Conservation (phyloP, 2,113 vertebrate species). For the Parus major region DNA sequence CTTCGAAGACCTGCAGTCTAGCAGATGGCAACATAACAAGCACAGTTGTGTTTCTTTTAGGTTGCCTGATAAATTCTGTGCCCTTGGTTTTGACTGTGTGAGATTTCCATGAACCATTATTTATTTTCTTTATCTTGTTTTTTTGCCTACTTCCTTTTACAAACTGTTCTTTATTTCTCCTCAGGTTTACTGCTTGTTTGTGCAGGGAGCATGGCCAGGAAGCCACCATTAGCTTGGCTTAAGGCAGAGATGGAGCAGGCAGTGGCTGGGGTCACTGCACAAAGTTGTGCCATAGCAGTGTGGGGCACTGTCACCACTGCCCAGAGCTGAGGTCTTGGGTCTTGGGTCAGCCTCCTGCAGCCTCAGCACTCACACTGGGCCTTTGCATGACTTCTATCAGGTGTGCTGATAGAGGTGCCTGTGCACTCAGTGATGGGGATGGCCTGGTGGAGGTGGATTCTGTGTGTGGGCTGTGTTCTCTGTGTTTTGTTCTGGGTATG, state of each 20-base stretch:
- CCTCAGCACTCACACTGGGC: background rate
- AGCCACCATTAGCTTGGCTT: background rate
- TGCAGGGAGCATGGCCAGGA: background rate
- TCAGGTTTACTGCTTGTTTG: background rate
- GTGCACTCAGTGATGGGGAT: accelerated
- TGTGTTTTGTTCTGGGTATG: background rate
- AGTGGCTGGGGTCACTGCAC: background rate
- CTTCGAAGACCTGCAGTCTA: background rate
- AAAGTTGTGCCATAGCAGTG: background rate
- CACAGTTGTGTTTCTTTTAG: background rate
- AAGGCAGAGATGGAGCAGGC: background rate
- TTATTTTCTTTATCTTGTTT: background rate
- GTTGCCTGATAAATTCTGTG: background rate
- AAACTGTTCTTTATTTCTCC: background rate
- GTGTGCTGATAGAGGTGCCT: background rate
- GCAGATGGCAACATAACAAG: background rate
- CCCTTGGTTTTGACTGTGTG: background rate
- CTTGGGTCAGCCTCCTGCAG: background rate
- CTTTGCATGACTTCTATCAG: background rate
- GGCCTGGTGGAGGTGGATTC: background rate
- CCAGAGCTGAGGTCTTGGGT: background rate
- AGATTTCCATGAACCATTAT: background rate
- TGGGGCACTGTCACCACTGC: background rate
- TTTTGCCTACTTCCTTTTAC: background rate
- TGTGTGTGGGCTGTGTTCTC: background rate